Evolutionary conservation across 2,797 vertebrate species (phyloP).

Genomic region (Peromyscus eremicus): DNA sequence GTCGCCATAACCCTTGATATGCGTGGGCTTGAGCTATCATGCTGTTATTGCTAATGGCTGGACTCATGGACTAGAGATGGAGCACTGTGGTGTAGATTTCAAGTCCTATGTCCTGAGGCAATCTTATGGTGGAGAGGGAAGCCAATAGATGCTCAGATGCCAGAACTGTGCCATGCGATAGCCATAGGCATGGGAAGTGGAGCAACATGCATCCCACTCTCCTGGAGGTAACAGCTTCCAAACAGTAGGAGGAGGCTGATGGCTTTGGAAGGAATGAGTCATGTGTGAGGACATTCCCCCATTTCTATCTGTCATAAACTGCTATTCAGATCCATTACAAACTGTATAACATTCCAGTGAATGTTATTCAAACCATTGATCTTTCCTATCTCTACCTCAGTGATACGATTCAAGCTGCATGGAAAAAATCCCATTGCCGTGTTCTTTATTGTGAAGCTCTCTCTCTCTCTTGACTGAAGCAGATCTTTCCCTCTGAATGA

Average conservation of each 20-base stretch:
- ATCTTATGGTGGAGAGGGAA: background rate
- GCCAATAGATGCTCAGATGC: background rate
- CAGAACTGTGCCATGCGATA: fast-evolving
- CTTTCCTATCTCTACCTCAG: background rate
- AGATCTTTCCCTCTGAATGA: background rate
- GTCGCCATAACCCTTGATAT: background rate
- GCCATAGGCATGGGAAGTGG: fast-evolving
- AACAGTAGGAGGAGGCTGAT: background rate
- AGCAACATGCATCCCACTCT: fast-evolving
- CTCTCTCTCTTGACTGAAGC: background rate
- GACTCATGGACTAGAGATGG: background rate
- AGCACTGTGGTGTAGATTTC: background rate
- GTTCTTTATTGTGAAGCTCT: background rate
- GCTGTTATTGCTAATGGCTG: background rate
- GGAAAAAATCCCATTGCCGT: background rate
- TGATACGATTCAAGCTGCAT: background rate
- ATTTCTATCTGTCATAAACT: background rate
- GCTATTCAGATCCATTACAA: background rate
- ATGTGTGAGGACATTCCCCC: background rate
- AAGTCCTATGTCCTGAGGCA: background rate
- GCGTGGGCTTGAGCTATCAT: background rate
- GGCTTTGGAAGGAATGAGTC: background rate
- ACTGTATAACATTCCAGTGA: background rate
- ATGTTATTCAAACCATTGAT: background rate
- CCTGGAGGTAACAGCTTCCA: background rate